Evolutionary conservation across 2,888 invertebrate species (phyloP).

Genomic region (Hypsopygia costalis): DNA sequence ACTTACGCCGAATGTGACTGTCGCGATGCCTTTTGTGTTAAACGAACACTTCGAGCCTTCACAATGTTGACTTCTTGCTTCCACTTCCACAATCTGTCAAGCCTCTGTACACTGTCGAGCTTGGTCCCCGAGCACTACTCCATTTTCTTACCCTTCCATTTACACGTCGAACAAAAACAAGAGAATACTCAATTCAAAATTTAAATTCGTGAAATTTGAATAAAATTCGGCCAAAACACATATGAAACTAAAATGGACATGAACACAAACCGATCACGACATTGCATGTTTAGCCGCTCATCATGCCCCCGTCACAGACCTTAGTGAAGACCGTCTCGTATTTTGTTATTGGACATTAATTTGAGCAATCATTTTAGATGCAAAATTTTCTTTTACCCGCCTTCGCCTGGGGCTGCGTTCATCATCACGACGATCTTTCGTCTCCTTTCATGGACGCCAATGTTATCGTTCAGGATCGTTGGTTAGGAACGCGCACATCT

Average conservation of each 20-base stretch:
- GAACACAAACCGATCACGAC: constrained; percentile 70
- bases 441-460: constrained; percentile 6
- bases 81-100: constrained; percentile 62
- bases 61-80: constrained; percentile 63
- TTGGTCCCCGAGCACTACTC: constrained; percentile 64
- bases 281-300: constrained; percentile 79
- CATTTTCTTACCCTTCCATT: constrained; percentile 46
- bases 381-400: constrained; percentile 54
- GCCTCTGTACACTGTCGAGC: constrained; percentile 68
- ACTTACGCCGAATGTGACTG: constrained; percentile 69
- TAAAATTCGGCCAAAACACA: constrained; percentile 59
- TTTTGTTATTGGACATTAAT: constrained; percentile 59
- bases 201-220: constrained; percentile 25
- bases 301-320: constrained; percentile 73
- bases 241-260: constrained; percentile 47
- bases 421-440: constrained; percentile 15
- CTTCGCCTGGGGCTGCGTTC: constrained; percentile 62
- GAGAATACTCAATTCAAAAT: constrained; percentile 31
- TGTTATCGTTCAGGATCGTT: constrained; percentile 4
- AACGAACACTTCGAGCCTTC: constrained; percentile 60
- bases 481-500: constrained; percentile 12
- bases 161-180: constrained; percentile 43
- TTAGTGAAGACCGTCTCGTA: constrained; percentile 73
- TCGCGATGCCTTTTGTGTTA: constrained; percentile 66
- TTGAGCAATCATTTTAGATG: constrained; percentile 63